These are phyloP conservation scores for Uromys caudimaculatus DNA, from an alignment of 2,797 vertebrate species.

Conservation along the genomic window DNA sequence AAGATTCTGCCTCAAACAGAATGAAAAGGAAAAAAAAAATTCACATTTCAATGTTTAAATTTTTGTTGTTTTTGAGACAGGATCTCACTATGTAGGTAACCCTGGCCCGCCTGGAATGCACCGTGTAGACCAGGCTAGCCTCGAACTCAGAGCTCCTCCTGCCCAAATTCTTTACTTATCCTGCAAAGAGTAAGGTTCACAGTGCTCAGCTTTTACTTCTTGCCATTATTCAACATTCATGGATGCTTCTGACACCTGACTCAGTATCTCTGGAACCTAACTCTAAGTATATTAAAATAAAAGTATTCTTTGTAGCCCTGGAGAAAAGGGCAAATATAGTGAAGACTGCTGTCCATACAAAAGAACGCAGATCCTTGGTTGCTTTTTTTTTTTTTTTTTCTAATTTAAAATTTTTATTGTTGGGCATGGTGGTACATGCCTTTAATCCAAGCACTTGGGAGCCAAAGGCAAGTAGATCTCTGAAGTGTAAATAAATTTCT, in stretches of 20 bases:
- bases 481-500: not conserved
- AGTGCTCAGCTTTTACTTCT: not conserved
- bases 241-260: not conserved
- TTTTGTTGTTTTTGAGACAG: not conserved
- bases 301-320: not conserved
- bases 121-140: not conserved
- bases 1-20: not conserved
- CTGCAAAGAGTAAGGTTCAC: not conserved
- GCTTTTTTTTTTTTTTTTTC: too few species aligned
- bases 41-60: not conserved
- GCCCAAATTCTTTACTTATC: constrained; percentile 7
- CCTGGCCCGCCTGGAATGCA: not conserved
- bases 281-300: not conserved
- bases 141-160: not conserved
- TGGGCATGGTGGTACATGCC: not conserved
- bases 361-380: not conserved
- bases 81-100: not conserved
- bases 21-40: not conserved
- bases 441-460: not conserved
- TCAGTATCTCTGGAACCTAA: constrained; percentile 2
- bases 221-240: not conserved
- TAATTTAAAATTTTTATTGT: not conserved
- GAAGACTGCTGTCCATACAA: not conserved
- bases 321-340: not conserved
- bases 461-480: not conserved